Evolutionary conservation across 2,113 vertebrate genomes (phyloP).

Genomic region (Lampris incognitus): DNA sequence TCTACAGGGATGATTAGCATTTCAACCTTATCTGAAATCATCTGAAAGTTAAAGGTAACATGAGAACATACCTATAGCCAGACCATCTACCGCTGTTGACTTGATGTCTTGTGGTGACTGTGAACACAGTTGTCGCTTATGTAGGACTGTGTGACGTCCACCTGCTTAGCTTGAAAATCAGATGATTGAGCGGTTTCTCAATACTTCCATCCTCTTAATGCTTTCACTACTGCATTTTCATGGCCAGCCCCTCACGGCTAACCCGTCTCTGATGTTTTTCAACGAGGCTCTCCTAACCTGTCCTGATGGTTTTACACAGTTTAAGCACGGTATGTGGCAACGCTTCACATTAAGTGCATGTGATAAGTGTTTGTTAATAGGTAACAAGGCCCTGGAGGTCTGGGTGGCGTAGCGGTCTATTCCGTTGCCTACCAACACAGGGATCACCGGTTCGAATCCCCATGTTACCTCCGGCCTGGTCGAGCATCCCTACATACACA

Average conservation of each 20-base stretch:
- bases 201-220: constrained; percentile 37
- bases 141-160: too few species aligned
- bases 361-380: too few species aligned
- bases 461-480: too few species aligned
- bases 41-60: not conserved
- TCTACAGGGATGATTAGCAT: not conserved
- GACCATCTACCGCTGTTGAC: constrained; percentile 20
- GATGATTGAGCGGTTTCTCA: constrained; percentile 65
- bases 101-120: constrained; percentile 18
- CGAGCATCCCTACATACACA: too few species aligned
- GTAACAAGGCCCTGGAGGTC: too few species aligned
- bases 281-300: too few species aligned
- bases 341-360: too few species aligned
- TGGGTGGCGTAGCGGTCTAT: too few species aligned
- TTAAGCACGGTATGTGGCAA: too few species aligned
- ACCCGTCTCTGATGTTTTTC: not conserved
- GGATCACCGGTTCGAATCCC: too few species aligned
- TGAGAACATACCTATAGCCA: constrained; percentile 29
- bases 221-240: constrained; percentile 75
- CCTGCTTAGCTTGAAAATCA: constrained; percentile 22
- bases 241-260: not conserved
- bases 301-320: too few species aligned
- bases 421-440: too few species aligned
- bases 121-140: not conserved
- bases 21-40: constrained; percentile 1